Evolutionary conservation across 2,113 vertebrate species (phyloP).

Genomic region (Pelobates fuscus): DNA sequence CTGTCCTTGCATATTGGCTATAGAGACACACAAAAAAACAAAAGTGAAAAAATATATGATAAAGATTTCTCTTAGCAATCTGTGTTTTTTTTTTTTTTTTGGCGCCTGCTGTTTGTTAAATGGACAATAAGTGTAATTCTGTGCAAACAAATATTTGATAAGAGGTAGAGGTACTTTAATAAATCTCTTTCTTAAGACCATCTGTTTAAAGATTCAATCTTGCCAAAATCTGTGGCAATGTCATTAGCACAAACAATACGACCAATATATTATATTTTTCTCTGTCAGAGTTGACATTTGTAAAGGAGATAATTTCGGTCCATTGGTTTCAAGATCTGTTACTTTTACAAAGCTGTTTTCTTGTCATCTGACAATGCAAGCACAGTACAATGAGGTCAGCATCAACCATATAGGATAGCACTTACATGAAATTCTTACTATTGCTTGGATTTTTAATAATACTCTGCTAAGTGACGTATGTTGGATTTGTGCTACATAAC

Average conservation of each 20-base stretch:
- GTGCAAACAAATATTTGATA: background rate
- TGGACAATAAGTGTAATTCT: background rate
- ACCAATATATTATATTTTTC: background rate
- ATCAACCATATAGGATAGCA: background rate
- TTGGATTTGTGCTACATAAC: no score
- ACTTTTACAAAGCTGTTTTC: background rate
- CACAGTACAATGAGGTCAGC: background rate
- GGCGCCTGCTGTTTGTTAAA: background rate
- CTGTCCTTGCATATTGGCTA: no score
- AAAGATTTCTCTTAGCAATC: no score
- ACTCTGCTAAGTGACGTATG: background rate
- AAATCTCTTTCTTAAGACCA: background rate
- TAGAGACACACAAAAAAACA: no score
- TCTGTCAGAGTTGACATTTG: background rate
- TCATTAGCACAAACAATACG: background rate
- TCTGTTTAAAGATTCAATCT: background rate
- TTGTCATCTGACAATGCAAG: background rate
- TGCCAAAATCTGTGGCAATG: background rate
- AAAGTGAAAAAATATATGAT: no score
- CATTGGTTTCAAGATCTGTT: background rate
- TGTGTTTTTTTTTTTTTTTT: background rate
- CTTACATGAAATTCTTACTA: background rate
- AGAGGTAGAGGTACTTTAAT: background rate
- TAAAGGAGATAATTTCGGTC: background rate
- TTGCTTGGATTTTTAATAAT: background rate